Evolutionary conservation across 2,888 invertebrate species (phyloP), one percentile per base, ranked within the genome.

Genomic region (Chymomyza caudatula): DNA sequence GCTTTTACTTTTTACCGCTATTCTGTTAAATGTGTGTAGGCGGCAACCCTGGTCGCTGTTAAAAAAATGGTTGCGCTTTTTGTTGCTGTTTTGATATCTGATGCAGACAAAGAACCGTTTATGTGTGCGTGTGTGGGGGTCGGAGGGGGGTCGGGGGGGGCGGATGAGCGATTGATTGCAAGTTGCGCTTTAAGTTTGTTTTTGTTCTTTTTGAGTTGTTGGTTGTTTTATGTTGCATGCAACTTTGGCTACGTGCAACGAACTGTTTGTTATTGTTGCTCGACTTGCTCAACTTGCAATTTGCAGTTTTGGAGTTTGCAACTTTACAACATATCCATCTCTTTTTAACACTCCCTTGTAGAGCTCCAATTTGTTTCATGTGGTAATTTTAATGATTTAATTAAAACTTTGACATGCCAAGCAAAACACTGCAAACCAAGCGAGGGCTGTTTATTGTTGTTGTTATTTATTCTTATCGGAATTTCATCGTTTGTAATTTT

Each of bases 71-170:
- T 72, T 78, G 63, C 71, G 61, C 71, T 75, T 73, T 11, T 71
- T 65, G 56, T 65, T 70, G 52, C 53, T 52, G 51, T 52, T 23
- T 56, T 62, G 47, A 56, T 80, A 83, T 81, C 80, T 78, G 80
- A 81, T 85, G 82, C 73, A 80, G 80, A 80, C 85, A 65, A 76
- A 76, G n/a, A 47, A 47, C 44, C n/a, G n/a, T 47, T n/a, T 47
- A 47, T 47, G 15, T 15, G 44, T 44, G 29, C 2, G 29, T 29
- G 29, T 29, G 29, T 8, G 51, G n/a, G 44, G 23, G 25, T 44
- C 3, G 42, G 20, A 22, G 37, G 29, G 54, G 29, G 8, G 55
- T 60, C 19, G 15, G 17, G 29, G 29, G 49, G 11, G 29, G 3
- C 2, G 2, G 2, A 47, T n/a, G n/a, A 15, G 1, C 15, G 17